Evolutionary conservation across 2,113 vertebrate species (phyloP).

Genomic region (Sinocyclocheilus rhinocerous): DNA sequence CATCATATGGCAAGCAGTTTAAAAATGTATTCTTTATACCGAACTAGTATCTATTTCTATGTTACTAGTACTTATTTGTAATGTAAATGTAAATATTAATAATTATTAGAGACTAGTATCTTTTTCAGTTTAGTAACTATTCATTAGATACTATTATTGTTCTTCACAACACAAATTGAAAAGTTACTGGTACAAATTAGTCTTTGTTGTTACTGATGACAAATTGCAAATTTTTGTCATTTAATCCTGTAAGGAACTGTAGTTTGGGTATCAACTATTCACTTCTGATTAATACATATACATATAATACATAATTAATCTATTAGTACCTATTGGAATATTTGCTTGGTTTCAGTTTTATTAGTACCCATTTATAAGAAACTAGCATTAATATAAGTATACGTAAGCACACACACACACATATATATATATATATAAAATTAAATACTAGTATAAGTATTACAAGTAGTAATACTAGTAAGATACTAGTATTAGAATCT

Average conservation of each 20-base stretch:
- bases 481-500: background rate
- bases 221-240: background rate
- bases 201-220: background rate
- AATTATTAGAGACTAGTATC: background rate
- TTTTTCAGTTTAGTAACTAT: slow-evolving; percentile 5
- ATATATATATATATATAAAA: too few species aligned
- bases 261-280: background rate
- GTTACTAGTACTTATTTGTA: background rate
- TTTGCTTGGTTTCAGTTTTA: background rate
- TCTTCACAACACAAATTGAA: background rate
- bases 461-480: background rate
- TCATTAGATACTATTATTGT: background rate
- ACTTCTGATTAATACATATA: background rate
- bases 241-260: background rate
- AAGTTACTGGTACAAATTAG: background rate
- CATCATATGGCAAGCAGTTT: background rate
- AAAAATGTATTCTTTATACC: background rate
- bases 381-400: too few species aligned
- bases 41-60: background rate
- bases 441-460: too few species aligned
- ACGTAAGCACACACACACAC: too few species aligned
- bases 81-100: background rate
- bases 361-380: background rate
- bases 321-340: background rate
- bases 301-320: too few species aligned